Base-by-base conservation (phyloP, 1,140 invertebrate genomes). In the Drosophila ananassae region DNA sequence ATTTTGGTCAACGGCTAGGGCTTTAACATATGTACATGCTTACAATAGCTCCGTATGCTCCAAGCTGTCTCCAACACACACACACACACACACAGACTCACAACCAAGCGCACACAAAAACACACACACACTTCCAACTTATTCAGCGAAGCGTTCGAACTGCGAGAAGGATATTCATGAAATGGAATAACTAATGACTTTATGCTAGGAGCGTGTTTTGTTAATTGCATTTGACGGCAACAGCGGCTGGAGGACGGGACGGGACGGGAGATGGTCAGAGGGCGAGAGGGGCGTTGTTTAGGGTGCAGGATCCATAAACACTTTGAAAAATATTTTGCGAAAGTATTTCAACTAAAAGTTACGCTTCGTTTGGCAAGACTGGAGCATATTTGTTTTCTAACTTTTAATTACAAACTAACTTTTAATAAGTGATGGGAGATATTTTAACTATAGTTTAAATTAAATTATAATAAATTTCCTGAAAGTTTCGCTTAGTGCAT, bases 131-230 rank as follows among this genome's bases (percentile, higher is more conserved):
- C 34, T 37, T 37, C 10, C 57, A 77, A 51, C 71, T 69, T 52
- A 63, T 56, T 55, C 77, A 79, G 54, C 79, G 71, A 72, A 80
- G 72, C 78, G 73, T 81, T 81, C 78, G 67, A 81, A 81, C 53
- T 75, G 78, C 76, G 77, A 66, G 75, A 80, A 56, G 69, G 73
- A 77, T 78, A 87, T 87, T 87, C 82, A 87, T 87, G 82, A 87
- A 87, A 87, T 87, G 82, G 82, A 87, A 87, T 87, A 87, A 87
- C 82, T 87, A 87, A 87, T 87, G 82, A 87, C 83, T 87, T 87
- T 89, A 89, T 87, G 82, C 82, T 87, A 72, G 83, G 77, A 87
- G 82, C 82, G 82, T 89, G 82, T 87, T 87, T 87, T 87, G 82
- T 87, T 87, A 87, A 87, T 87, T 87, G 82, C 83, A 87, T 87